Evolutionary conservation across 2,797 vertebrate genomes (phyloP), one percentile per base, ranked within the genome.

Genomic region (Antennarius maculatus): DNA sequence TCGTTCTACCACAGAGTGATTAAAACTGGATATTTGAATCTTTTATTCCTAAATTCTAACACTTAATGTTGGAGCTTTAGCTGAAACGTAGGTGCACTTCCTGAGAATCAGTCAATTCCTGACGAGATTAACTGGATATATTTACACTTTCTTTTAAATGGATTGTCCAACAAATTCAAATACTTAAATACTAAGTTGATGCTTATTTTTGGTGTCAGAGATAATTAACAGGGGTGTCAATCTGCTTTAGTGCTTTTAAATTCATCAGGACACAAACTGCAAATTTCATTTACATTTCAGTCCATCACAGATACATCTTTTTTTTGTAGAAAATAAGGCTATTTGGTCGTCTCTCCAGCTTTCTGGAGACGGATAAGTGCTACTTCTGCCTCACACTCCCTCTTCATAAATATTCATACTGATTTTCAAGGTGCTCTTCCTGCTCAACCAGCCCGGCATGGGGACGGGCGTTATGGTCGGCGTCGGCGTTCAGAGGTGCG

Each of bases 401-500:
- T 60, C 18, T 41, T 37, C 5, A 17, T 60, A 23, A 2, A 66
- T 51, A 52, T 16, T 29, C 58, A 27, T 31, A 0, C 45, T 50
- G 52, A 13, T 52, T 43, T 51, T 4, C 11, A 5, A 49, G 17
- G 46, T 0, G 9, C 27, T 37, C 8, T 15, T 10, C 11, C 39
- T 14, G 7, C 8, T 67, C 42, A 18, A 13, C n/a, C 52, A 1
- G 15, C 8, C 34, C 41, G 16, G 37, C 51, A 29, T 48, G 16
- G 10, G 18, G 28, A 18, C 65, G 17, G 13, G 23, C 27, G 18
- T 34, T 31, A n/a, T 5, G 11, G 48, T 9, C 12, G 5, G 43
- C 17, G 43, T 42, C 0, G 5, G 6, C n/a, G 5, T 2, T 93
- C 83, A 97, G 58, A 97, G 94, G 83, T 95, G 80, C 2, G 95